Conservation (phyloP, 2,113 vertebrate genomes). For the Sinocyclocheilus anshuiensis region DNA sequence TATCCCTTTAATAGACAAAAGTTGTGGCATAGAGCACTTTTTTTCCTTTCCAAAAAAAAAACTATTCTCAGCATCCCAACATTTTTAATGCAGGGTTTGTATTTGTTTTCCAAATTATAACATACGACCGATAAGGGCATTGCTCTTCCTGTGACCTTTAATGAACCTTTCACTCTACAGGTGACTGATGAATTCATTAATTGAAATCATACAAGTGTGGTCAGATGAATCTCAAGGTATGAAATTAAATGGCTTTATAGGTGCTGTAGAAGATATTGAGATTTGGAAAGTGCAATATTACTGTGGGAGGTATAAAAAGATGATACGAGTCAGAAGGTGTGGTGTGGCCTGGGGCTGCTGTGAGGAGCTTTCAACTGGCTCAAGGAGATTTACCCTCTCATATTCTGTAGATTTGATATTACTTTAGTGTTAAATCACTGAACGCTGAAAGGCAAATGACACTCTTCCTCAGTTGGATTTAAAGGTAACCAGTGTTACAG, state of each 20-base stretch:
- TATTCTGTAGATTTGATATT: conserved; percentile 4
- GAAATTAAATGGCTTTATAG: background rate
- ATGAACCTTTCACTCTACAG: background rate
- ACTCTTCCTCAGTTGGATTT: conserved; percentile 14
- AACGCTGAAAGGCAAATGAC: background rate
- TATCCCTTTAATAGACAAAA: background rate
- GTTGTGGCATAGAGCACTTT: background rate
- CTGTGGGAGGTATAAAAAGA: background rate
- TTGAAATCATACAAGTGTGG: background rate
- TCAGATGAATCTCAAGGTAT: background rate
- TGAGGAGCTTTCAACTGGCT: background rate
- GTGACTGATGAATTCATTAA: conserved; percentile 41
- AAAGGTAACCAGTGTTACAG: background rate
- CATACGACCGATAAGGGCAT: background rate
- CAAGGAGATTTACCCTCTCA: background rate
- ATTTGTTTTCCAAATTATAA: background rate
- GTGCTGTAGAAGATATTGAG: conserved; percentile 25
- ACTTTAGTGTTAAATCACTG: background rate
- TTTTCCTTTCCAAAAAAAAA: background rate
- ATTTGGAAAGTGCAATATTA: background rate
- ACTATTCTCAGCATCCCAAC: background rate
- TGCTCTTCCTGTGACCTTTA: background rate
- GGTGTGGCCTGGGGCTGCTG: background rate
- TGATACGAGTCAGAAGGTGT: background rate
- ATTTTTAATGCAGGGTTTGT: background rate